Evolutionary conservation across 2,888 invertebrate species (phyloP).

Genomic region (Ophion ellenae): DNA sequence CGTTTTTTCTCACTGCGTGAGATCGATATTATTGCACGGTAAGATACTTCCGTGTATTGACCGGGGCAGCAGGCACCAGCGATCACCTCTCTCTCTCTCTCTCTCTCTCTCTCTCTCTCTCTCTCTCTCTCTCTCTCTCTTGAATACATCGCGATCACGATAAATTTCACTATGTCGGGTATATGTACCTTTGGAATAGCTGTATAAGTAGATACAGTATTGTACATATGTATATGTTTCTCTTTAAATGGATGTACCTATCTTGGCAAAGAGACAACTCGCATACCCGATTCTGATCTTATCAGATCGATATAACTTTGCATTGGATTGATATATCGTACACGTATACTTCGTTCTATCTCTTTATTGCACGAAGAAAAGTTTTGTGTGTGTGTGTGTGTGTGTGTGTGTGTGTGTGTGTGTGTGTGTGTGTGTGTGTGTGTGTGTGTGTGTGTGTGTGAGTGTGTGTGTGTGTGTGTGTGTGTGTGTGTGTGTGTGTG

Average conservation of each 20-base stretch:
- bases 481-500: no score
- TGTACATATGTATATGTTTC: slow-evolving; percentile 31
- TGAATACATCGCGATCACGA: slow-evolving; percentile 57
- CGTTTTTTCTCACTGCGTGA: slow-evolving; percentile 13
- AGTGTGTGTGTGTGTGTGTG: no score
- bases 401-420: no score
- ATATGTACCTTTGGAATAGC: slow-evolving; percentile 37
- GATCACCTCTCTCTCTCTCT: slow-evolving; percentile 28
- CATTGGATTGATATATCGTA: slow-evolving; percentile 58
- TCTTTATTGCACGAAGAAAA: slow-evolving; percentile 21
- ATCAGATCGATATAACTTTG: slow-evolving; percentile 57
- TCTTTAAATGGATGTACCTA: slow-evolving; percentile 37
- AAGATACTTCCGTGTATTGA: slow-evolving; percentile 57
- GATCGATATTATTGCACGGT: slow-evolving; percentile 55
- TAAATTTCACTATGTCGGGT: slow-evolving; percentile 51
- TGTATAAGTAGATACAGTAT: slow-evolving; percentile 38
- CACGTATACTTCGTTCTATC: slow-evolving; percentile 18
- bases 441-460: no score
- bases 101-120: background rate
- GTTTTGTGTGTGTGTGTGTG: background rate
- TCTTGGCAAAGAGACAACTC: slow-evolving; percentile 43
- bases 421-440: no score
- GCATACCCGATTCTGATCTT: slow-evolving; percentile 58
- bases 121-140: background rate
- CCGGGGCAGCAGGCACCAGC: slow-evolving; percentile 22